Base-by-base conservation (phyloP, 2,113 vertebrate genomes). In the Corynorhinus townsendii region DNA sequence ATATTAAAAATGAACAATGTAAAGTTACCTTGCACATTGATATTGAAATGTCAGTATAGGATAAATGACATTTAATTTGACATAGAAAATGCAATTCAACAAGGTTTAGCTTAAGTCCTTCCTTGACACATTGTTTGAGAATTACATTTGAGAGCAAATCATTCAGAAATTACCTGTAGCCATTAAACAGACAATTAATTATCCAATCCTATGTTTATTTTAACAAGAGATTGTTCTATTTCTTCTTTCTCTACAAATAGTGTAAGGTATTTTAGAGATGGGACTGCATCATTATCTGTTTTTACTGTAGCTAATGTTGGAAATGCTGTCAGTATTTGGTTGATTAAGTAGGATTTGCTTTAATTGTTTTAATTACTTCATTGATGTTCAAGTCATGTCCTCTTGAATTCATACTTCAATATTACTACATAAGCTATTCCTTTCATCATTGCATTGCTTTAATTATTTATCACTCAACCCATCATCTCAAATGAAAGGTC, bases 351-450 rank as follows among this genome's bases (percentile, higher is more conserved):
- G 11, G 38, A 84, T 26, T 95, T 82, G 11, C n/a, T 97, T 93
- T 95, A 94, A 97, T 90, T 94, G 89, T 80, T 86, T 38, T 38
- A 95, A 86, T 93, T 89, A 49, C 30, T 91, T 96, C 28, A 20
- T 59, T 94, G 92, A 69, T 59, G 80, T 86, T 94, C 69, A 66
- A 92, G 33, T 40, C 33, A 81, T 86, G n/a, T 4, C 15, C 64
- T 73, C 86, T 96, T 93, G 62, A 94, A 79, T 64, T 89, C 11
- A 0, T 79, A 35, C 40, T 82, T 95, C 40, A 49, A 40, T 91
- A 68, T 49, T 89, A 92, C 80, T 38, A 56, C 4, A 75, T 69
- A 75, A 94, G 28, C 35, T 20, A 54, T 82, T 79, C 43, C n/a
- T 95, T 93, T 93, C n/a, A 68, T 86, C n/a, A 81, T n/a, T 75